A percentile compares a stretch with the other conserved stretches of the same genome.
Conservation (phyloP, 2,113 vertebrate species). For the Pogona vitticeps region DNA sequence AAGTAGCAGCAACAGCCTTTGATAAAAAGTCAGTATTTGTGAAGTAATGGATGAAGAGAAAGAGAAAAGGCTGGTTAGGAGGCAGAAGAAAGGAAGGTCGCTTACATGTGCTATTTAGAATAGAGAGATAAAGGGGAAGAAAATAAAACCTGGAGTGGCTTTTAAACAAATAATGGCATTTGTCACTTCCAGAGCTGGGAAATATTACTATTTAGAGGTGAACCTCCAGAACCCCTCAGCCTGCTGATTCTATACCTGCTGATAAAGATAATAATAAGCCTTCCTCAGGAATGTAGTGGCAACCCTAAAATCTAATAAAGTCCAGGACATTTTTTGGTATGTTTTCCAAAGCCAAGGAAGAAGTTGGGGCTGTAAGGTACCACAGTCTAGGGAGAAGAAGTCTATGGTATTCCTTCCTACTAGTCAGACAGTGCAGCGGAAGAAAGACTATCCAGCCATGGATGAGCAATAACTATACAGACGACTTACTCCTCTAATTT, state of each 20-base stretch:
- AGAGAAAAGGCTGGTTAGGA: background rate
- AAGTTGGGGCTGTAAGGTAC: background rate
- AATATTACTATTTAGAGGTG: constrained; percentile 6
- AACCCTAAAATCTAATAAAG: background rate
- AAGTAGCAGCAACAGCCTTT: constrained; percentile 42
- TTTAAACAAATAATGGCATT: constrained; percentile 4
- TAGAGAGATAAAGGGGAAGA: constrained; percentile 22
- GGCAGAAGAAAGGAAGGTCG: background rate
- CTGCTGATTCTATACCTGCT: background rate
- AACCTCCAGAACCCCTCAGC: no score
- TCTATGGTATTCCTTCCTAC: no score
- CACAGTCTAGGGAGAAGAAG: background rate
- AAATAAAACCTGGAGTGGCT: constrained; percentile 11
- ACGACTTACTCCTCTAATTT: background rate
- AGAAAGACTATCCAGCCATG: background rate
- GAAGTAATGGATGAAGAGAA: background rate
- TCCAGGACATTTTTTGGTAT: background rate
- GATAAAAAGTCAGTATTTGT: constrained; percentile 56
- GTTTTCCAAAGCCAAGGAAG: background rate
- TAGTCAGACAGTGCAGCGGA: background rate
- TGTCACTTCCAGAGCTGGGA: constrained; percentile 10
- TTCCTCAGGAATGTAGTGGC: background rate
- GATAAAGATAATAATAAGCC: background rate
- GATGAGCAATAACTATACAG: background rate
- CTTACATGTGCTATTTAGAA: background rate